Conservation (phyloP, 1,140 invertebrate species). For the Drosophila serrata region DNA sequence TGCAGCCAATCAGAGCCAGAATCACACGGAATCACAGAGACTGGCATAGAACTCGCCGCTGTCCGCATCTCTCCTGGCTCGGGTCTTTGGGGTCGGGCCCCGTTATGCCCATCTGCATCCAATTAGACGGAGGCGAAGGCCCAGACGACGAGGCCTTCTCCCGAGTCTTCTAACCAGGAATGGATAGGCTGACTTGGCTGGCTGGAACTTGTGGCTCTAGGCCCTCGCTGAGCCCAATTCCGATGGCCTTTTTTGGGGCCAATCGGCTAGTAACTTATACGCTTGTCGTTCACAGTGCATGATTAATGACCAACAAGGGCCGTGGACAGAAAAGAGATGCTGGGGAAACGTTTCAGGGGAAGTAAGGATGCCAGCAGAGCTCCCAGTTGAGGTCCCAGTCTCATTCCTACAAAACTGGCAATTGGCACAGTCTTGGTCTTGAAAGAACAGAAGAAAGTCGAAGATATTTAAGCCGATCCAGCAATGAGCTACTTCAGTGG, state of each 20-base stretch:
- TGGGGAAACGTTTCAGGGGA: background rate
- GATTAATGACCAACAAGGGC: conserved; percentile 83
- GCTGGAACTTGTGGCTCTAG: conserved; percentile 24
- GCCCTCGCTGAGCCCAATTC: conserved; percentile 66
- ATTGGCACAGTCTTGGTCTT: conserved; percentile 49
- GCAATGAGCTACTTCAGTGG: conserved; percentile 70
- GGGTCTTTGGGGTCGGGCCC: conserved; percentile 33
- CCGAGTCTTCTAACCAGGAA: conserved; percentile 15
- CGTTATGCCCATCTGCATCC: conserved; percentile 77
- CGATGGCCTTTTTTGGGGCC: conserved; percentile 76
- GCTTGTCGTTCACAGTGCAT: conserved; percentile 82
- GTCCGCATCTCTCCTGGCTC: conserved; percentile 9
- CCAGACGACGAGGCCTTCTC: conserved; percentile 37
- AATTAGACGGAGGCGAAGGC: conserved; percentile 63
- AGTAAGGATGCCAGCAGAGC: conserved; percentile 57
- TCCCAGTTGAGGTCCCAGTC: conserved; percentile 8
- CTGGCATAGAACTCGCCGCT: conserved; percentile 4
- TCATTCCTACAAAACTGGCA: conserved; percentile 24
- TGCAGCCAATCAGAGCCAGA: conserved; percentile 29
- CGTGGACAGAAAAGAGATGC: conserved; percentile 55
- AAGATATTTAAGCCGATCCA: conserved; percentile 67
- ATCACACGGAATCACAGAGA: conserved; percentile 24
- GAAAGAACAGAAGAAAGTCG: conserved; percentile 31
- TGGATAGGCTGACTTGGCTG: conserved; percentile 7
- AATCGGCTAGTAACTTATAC: conserved; percentile 81